Conservation (phyloP, 2,113 vertebrate genomes). For the Indri indri region DNA sequence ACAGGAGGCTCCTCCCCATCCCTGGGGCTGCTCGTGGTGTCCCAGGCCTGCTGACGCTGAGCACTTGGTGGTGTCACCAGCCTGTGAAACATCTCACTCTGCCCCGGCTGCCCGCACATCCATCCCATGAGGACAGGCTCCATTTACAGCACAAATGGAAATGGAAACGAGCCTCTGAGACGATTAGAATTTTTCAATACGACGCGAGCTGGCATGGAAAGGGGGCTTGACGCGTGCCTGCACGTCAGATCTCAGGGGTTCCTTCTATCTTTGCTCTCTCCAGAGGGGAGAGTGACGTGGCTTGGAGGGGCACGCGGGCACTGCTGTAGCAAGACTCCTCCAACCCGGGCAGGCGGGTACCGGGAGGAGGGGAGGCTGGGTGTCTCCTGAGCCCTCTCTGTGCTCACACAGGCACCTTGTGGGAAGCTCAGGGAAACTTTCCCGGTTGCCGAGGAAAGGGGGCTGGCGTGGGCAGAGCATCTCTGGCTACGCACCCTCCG, state of each 20-base stretch:
- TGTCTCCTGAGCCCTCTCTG: rapidly evolving
- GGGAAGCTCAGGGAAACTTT: no score
- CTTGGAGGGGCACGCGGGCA: rapidly evolving
- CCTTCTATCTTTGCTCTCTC: neutral
- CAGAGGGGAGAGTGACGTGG: neutral
- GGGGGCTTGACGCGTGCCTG: rapidly evolving
- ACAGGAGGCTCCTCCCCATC: neutral
- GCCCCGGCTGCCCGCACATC: neutral
- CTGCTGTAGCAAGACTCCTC: neutral
- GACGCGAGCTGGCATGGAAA: neutral
- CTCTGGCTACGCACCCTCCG: neutral
- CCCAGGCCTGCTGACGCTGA: rapidly evolving
- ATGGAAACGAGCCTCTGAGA: neutral
- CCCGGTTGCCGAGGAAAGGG: neutral
- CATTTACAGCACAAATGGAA: neutral
- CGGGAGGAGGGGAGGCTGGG: neutral
- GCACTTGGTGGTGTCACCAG: rapidly evolving
- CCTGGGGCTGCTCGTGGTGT: neutral
- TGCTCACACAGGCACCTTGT: neutral
- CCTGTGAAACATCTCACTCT: neutral
- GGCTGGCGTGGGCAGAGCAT: no score
- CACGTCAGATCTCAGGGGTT: neutral
- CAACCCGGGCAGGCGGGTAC: neutral
- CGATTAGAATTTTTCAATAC: neutral
- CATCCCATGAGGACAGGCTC: neutral